Conservation (phyloP, 2,113 vertebrate species). For the Thinocorus orbignyianus region DNA sequence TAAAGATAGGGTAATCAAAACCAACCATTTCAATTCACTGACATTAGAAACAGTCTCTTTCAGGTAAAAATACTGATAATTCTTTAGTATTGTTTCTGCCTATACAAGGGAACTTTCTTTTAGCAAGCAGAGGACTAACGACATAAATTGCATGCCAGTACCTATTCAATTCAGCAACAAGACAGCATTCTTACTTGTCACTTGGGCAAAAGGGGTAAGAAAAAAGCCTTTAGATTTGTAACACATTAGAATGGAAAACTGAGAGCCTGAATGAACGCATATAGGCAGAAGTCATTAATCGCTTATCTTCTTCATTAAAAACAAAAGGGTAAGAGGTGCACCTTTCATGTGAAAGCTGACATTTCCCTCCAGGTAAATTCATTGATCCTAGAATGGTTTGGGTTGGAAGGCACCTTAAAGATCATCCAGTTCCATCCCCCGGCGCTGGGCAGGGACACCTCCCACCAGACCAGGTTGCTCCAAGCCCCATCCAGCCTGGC, state of each 20-base stretch:
- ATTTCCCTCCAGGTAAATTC: not conserved
- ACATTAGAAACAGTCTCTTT: not conserved
- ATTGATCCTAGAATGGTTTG: not conserved
- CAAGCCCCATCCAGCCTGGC: not conserved
- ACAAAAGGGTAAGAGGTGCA: not conserved
- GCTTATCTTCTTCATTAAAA: not conserved
- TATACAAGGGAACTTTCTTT: not conserved
- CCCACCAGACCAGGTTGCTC: not conserved
- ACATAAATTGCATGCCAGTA: not conserved
- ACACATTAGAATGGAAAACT: not conserved
- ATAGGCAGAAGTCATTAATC: fast-evolving
- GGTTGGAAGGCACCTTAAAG: too few species aligned
- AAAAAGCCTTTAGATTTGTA: not conserved
- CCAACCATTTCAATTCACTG: not conserved
- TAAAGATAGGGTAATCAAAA: not conserved
- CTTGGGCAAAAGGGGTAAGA: fast-evolving
- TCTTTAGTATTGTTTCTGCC: not conserved
- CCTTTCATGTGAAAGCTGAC: fast-evolving
- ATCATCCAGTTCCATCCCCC: not conserved
- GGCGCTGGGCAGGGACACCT: not conserved
- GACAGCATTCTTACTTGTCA: not conserved
- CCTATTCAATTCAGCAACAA: not conserved
- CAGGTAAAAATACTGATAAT: not conserved
- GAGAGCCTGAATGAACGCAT: not conserved
- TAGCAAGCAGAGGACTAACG: not conserved